phyloP scores from a whole-genome alignment of 2,797 vertebrate genomes.

The Naso thynnoides region DNA sequence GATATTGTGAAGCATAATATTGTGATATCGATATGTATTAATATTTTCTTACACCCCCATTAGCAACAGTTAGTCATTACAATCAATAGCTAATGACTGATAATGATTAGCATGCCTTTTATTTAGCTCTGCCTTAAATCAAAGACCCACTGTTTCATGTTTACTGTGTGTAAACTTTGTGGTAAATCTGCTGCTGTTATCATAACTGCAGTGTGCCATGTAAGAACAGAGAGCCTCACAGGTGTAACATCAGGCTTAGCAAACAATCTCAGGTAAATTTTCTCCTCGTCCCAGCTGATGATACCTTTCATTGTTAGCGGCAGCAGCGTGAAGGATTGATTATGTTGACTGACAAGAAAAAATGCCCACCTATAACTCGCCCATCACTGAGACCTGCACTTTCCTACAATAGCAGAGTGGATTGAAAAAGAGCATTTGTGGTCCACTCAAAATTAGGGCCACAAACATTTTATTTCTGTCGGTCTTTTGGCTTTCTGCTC shows the following conservation, averaged over 20 bases:
- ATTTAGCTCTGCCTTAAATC: background rate
- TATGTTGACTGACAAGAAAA: conserved; percentile 22
- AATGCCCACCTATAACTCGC: background rate
- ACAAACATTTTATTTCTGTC: conserved; percentile 26
- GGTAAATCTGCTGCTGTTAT: background rate
- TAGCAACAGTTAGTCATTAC: background rate
- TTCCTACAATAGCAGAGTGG: conserved; percentile 16
- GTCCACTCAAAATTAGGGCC: conserved; percentile 31
- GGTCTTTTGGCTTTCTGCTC: conserved; percentile 19
- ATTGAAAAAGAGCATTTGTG: conserved; percentile 22
- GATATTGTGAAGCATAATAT: too few species aligned
- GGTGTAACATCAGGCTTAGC: background rate
- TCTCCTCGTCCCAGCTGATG: background rate
- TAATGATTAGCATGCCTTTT: background rate
- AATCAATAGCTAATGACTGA: background rate
- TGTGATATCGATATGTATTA: too few species aligned
- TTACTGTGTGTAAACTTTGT: too few species aligned
- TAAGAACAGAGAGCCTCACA: background rate
- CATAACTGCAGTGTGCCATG: background rate
- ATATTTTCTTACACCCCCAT: too few species aligned
- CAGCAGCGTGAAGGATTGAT: conserved; percentile 17
- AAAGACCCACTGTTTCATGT: background rate
- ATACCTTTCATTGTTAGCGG: conserved; percentile 15
- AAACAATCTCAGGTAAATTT: conserved; percentile 14
- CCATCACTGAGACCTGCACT: background rate